Evolutionary conservation across 2,113 vertebrate species (phyloP).

Genomic region (Anhinga anhinga): DNA sequence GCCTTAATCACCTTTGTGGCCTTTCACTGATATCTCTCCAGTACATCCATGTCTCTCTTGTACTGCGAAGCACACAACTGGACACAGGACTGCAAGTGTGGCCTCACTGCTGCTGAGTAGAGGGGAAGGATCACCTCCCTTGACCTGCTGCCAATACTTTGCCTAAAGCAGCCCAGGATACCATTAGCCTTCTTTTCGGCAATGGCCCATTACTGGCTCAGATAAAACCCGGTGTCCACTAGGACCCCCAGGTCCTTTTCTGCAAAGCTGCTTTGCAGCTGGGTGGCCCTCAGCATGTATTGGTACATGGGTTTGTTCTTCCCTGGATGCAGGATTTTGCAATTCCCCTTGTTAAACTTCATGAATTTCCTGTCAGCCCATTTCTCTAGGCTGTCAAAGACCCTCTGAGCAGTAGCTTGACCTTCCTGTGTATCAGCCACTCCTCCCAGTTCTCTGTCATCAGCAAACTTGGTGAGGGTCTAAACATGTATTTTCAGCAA

Average conservation of each 20-base stretch:
- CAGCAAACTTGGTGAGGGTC: background rate
- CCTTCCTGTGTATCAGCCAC: background rate
- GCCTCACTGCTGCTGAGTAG: background rate
- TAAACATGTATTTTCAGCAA: background rate
- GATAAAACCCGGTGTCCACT: background rate
- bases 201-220: background rate
- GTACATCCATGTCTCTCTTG: background rate
- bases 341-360: background rate
- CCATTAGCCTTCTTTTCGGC: background rate
- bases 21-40: background rate
- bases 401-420: background rate
- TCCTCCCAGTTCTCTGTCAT: background rate
- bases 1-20: background rate
- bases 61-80: background rate
- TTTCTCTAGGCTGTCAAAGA: background rate
- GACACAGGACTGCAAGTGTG: background rate
- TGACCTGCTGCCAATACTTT: background rate
- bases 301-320: background rate
- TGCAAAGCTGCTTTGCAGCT: background rate
- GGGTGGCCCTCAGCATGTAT: background rate
- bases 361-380: background rate
- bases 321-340: background rate
- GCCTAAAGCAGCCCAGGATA: background rate
- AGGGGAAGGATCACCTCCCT: background rate
- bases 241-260: background rate